phyloP scores from a whole-genome alignment of 1,140 invertebrate species.

The Vollenhovia emeryi region DNA sequence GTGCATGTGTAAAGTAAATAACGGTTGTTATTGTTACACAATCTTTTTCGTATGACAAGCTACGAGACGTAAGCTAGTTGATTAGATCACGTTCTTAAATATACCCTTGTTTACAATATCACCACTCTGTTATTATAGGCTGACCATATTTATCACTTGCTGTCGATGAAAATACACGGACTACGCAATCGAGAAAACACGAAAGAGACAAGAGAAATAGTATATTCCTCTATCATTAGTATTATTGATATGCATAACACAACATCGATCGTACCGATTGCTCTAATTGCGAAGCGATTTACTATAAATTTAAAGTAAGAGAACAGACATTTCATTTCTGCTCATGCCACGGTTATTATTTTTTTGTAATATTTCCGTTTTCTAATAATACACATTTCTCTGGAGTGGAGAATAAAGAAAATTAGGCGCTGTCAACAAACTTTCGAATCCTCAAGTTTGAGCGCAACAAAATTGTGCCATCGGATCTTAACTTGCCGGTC shows the following conservation, averaged over 20 bases:
- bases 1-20: slow-evolving; percentile 8
- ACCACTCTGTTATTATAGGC: not conserved
- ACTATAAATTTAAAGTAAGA: not conserved
- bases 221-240: not conserved
- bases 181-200: not conserved
- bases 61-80: not conserved
- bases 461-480: slow-evolving; percentile 4
- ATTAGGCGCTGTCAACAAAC: not conserved
- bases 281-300: not conserved
- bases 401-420: not conserved
- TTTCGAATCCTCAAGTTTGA: not conserved
- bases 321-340: not conserved
- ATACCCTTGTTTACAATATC: not conserved
- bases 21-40: not conserved
- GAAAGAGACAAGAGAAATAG: not conserved
- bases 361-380: not conserved
- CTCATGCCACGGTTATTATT: not conserved
- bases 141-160: not conserved
- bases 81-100: slow-evolving; percentile 21
- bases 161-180: not conserved
- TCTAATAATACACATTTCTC: not conserved
- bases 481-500: not conserved
- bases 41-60: not conserved
- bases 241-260: not conserved
- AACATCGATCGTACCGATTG: not conserved